Evolutionary conservation across 2,888 invertebrate species (phyloP).

Genomic region (Andrena chrysosceles): DNA sequence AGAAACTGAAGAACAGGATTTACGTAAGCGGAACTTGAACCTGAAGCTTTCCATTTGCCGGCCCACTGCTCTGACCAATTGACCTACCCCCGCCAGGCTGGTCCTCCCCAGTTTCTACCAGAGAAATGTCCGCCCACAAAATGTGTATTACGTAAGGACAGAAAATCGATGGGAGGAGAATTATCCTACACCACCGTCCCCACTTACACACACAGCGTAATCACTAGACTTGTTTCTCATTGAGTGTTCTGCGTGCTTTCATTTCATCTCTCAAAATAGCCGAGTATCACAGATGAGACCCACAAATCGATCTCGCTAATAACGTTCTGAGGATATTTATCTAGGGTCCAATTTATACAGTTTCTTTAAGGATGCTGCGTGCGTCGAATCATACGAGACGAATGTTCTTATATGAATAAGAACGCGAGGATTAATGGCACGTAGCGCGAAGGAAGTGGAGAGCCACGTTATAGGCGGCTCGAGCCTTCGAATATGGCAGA

Average conservation of each 20-base stretch:
- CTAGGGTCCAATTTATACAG: too few relatives aligned
- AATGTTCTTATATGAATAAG: neutral
- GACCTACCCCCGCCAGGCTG: constrained; percentile 16
- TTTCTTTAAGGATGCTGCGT: too few relatives aligned
- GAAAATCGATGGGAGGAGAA: constrained; percentile 36
- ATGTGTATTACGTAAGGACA: constrained; percentile 35
- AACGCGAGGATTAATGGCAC: neutral
- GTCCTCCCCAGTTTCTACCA: constrained; percentile 30
- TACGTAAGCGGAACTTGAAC: constrained; percentile 42
- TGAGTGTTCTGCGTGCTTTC: too few relatives aligned
- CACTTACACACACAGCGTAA: neutral
- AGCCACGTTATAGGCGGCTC: constrained; percentile 15
- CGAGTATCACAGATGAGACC: too few relatives aligned
- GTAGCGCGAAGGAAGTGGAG: constrained; percentile 24
- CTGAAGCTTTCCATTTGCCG: constrained; percentile 38
- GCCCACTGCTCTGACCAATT: constrained; percentile 48
- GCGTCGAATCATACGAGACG: neutral
- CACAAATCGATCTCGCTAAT: too few relatives aligned
- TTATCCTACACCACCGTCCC: neutral
- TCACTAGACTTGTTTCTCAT: too few relatives aligned
- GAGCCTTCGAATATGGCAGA: constrained; percentile 47
- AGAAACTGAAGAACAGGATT: constrained; percentile 25
- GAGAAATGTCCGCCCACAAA: constrained; percentile 26
- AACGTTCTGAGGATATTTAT: too few relatives aligned
- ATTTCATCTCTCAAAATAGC: too few relatives aligned